phyloP scores from a whole-genome alignment of 2,888 invertebrate species.

The Polydesmus complanatus region DNA sequence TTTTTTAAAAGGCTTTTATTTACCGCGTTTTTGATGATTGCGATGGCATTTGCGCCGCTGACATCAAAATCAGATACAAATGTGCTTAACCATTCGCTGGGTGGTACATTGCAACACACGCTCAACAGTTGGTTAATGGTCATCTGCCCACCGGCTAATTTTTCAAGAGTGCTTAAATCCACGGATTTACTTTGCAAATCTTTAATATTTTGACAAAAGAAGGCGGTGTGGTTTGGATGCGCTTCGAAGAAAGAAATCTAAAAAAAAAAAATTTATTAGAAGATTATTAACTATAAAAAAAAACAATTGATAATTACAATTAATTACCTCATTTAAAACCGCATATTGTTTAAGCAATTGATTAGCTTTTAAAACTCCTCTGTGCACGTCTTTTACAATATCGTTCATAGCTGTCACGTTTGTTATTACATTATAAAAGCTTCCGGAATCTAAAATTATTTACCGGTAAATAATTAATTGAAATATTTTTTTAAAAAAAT shows the following conservation, averaged over 20 bases:
- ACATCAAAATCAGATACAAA: constrained; percentile 1
- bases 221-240: too few relatives aligned
- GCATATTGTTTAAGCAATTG: background rate
- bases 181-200: too few relatives aligned
- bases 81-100: constrained; percentile 1
- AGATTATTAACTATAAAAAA: too few relatives aligned
- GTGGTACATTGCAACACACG: background rate
- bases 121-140: background rate
- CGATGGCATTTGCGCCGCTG: background rate
- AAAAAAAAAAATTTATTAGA: too few relatives aligned
- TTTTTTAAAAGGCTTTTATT: too few relatives aligned
- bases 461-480: background rate
- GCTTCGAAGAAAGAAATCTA: too few relatives aligned
- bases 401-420: background rate
- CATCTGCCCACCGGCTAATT: background rate
- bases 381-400: background rate
- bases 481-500: too few relatives aligned
- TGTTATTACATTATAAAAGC: constrained; percentile 7
- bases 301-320: background rate
- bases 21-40: background rate
- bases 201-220: too few relatives aligned
- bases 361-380: background rate
- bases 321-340: background rate
- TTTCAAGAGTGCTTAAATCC: background rate
- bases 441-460: background rate